Percentiles rank a stretch among this genome's conserved stretches.
These are phyloP conservation scores for Harpagifer antarcticus DNA, from an alignment of 2,797 vertebrate species.

Conservation along the genomic window DNA sequence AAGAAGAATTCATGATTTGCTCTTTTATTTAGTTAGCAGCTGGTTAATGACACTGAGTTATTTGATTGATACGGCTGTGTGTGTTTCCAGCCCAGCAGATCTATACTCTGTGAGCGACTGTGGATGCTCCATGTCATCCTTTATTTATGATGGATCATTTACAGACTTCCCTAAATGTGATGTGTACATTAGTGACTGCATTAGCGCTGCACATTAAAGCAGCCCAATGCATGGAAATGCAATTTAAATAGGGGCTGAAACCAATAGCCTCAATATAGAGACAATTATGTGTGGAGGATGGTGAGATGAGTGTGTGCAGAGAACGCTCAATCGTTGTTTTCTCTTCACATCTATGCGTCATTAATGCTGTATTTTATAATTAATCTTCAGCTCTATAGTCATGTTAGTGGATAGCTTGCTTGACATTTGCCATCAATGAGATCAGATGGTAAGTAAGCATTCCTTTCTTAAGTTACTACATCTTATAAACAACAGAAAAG, in stretches of 20 bases:
- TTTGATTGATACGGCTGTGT: conserved; percentile 19
- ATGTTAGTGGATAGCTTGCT: neutral
- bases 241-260: conserved; percentile 64
- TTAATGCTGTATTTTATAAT: neutral
- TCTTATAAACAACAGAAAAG: neutral
- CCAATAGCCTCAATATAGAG: conserved; percentile 52
- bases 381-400: neutral
- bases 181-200: conserved; percentile 76
- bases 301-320: conserved; percentile 9
- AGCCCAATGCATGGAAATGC: conserved; percentile 67
- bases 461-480: neutral
- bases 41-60: conserved; percentile 25
- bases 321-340: neutral
- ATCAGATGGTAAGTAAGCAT: neutral
- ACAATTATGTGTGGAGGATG: conserved; percentile 37
- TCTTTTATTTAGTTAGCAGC: neutral
- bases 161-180: conserved; percentile 71
- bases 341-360: neutral
- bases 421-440: neutral
- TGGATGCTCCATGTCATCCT: conserved; percentile 70
- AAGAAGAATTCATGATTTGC: neutral
- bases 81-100: conserved; percentile 46
- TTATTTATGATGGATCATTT: conserved; percentile 81
- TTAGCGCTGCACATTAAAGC: conserved; percentile 74
- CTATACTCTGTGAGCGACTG: conserved; percentile 62